Evolutionary conservation across 2,797 vertebrate genomes (phyloP), one percentile per base, ranked within the genome.

Genomic region (Todus mexicanus): DNA sequence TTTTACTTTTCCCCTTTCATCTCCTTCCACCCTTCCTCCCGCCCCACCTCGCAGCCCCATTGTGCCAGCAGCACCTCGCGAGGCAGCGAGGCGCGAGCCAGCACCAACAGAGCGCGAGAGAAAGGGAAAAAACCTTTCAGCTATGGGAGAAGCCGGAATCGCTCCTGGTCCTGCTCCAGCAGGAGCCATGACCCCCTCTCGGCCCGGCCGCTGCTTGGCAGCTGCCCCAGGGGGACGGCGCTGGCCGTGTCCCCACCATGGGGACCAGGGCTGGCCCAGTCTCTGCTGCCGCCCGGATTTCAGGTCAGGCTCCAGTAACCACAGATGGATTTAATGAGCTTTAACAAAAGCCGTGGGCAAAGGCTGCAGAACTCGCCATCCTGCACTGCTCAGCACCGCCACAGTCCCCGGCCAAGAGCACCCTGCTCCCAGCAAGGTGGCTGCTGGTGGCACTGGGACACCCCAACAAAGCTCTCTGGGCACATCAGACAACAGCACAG

Each of bases 1-100:
- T 93, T 96, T 94, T 94, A 87, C 91, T 93, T 87, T 77, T 73
- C 90, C 85, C 74, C 94, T 95, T 96, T 94, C 92, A 96, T 96
- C 84, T 94, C 78, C 33, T 59, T 74, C 93, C 87, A 57, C 89
- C 50, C 50, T 51, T 27, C 82, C 90, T 91, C 87, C 83, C 48
- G 7, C 79, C 93, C 93, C 93, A 94, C 86, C 94, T 89, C 90
- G 4, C 48, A 45, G 93, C 38, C 77, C 90, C 37, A 93, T 96
- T 95, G 94, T 96, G 7, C 86, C 60, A 27, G 10, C 11, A n/a
- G 90, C 80, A 93, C 45, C 84, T 51, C 50, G 12, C 21, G 0
- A 10, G 5, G 72, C 6, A 29, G 69, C 74, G 45, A 66, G 48
- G 63, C 69, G n/a, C n/a, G n/a, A n/a, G 94, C 88, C 92, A 92